A percentile compares a stretch with the other conserved stretches of the same genome.
phyloP scores from a whole-genome alignment of 2,888 invertebrate genomes.

The Megaustenia siamemsis region DNA sequence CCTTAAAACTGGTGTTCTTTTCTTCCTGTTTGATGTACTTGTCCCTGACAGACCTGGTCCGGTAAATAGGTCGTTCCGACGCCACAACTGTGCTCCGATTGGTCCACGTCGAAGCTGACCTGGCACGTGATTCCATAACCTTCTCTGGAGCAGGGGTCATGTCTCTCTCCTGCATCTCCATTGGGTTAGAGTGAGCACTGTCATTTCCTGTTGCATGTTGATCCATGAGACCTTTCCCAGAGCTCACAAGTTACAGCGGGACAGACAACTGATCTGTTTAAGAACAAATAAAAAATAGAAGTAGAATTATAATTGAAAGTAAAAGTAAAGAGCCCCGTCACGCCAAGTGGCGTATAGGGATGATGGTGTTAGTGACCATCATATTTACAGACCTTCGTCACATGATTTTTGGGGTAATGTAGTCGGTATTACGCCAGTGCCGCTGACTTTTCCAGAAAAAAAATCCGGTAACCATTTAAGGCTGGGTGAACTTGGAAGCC shows the following conservation, averaged over 20 bases:
- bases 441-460: too few relatives aligned
- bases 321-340: too few relatives aligned
- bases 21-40: constrained; percentile 57
- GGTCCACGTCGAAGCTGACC: constrained; percentile 46
- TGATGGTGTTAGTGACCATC: too few relatives aligned
- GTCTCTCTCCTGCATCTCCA: background rate
- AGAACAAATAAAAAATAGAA: too few relatives aligned
- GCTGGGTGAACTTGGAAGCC: too few relatives aligned
- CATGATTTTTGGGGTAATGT: too few relatives aligned
- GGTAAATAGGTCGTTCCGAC: constrained; percentile 57
- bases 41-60: constrained; percentile 57
- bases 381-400: too few relatives aligned
- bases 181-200: background rate
- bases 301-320: too few relatives aligned
- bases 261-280: too few relatives aligned
- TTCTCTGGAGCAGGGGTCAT: background rate
- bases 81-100: constrained; percentile 40
- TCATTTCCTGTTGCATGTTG: background rate
- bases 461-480: too few relatives aligned
- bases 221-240: background rate
- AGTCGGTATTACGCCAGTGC: too few relatives aligned
- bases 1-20: constrained; percentile 40
- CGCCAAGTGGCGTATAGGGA: too few relatives aligned
- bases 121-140: constrained; percentile 16
- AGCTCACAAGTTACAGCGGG: background rate